Conservation (phyloP, 2,797 vertebrate species). For the Cossypha polioptera region DNA sequence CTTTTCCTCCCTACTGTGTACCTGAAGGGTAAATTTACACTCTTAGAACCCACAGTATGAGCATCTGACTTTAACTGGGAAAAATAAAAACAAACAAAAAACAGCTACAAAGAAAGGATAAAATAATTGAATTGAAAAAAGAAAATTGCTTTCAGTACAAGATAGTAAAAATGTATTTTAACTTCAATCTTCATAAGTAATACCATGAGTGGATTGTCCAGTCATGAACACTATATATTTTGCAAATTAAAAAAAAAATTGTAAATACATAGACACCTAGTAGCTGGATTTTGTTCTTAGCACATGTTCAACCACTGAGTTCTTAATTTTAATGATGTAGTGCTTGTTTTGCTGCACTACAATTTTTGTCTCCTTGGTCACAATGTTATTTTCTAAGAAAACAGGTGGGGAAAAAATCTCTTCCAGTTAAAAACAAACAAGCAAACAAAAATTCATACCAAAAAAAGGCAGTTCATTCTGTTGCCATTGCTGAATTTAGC, state of each 20-base stretch:
- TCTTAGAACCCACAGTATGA: neutral
- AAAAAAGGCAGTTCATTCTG: neutral
- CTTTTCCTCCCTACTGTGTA: neutral
- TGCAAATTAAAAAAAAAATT: neutral
- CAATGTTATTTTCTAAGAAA: neutral
- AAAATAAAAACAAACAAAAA: fast-evolving
- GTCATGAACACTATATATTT: neutral
- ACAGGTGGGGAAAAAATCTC: neutral
- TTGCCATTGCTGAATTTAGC: neutral
- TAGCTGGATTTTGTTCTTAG: neutral
- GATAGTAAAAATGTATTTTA: neutral
- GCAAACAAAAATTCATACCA: neutral
- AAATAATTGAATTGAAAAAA: neutral
- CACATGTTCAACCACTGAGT: fast-evolving
- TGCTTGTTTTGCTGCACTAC: neutral
- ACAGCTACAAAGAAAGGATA: neutral
- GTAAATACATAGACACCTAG: neutral
- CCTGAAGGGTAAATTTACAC: neutral
- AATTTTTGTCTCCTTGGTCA: neutral
- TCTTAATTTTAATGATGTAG: neutral
- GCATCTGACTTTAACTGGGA: neutral
- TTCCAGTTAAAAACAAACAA: neutral
- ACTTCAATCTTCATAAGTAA: neutral
- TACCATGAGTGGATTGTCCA: neutral
- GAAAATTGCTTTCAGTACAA: neutral